Conservation (phyloP, 2,888 invertebrate genomes). For the Dugesia japonica region DNA sequence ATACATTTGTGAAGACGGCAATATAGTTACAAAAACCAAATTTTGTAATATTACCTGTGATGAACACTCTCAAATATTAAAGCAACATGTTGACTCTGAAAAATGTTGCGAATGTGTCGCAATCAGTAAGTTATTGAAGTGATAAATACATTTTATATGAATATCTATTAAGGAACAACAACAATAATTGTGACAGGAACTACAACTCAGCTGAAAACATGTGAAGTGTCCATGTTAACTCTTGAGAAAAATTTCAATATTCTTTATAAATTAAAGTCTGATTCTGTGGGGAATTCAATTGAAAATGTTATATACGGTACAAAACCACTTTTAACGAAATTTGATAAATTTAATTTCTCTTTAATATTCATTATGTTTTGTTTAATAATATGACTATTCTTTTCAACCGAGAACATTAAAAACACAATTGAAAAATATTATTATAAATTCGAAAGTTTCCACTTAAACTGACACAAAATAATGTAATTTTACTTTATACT, state of each 20-base stretch:
- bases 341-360: not conserved
- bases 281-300: not conserved
- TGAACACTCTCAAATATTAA: not conserved
- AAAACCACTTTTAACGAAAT: not conserved
- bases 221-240: not conserved
- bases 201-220: not conserved
- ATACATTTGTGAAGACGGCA: not conserved
- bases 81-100: not conserved
- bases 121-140: slow-evolving; percentile 17
- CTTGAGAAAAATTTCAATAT: not conserved
- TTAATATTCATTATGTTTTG: too few relatives aligned
- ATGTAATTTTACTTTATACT: too few relatives aligned
- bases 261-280: not conserved
- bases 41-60: slow-evolving; percentile 11
- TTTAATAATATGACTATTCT: too few relatives aligned
- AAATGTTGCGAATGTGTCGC: slow-evolving; percentile 24
- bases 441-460: too few relatives aligned
- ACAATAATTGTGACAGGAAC: not conserved
- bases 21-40: not conserved
- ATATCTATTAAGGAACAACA: slow-evolving; percentile 1
- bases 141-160: too few relatives aligned
- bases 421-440: too few relatives aligned
- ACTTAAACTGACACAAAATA: too few relatives aligned
- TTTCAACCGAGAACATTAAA: too few relatives aligned
- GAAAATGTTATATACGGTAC: not conserved